These are phyloP conservation scores for Urocyon cinereoargenteus DNA, from an alignment of 2,797 vertebrate genomes.

Conservation along the genomic window DNA sequence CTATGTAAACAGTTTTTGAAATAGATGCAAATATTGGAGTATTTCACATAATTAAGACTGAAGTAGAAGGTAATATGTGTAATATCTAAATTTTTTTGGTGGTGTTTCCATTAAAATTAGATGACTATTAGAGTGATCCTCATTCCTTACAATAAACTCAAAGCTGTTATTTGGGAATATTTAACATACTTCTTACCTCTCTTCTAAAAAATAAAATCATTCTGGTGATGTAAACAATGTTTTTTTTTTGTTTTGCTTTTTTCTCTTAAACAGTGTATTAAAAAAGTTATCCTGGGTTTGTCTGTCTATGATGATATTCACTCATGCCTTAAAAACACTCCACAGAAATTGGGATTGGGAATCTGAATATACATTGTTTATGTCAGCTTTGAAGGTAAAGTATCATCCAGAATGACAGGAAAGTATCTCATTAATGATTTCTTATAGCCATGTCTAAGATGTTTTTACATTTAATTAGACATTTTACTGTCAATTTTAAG, in stretches of 20 bases:
- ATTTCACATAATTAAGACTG: neutral
- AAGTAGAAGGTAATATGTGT: neutral
- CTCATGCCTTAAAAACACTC: conserved; percentile 96
- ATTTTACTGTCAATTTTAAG: conserved; percentile 31
- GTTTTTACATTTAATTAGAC: conserved; percentile 30
- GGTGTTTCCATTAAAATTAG: neutral
- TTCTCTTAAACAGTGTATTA: conserved; percentile 88
- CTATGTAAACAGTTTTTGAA: conserved; percentile 38
- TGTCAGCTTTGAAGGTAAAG: conserved; percentile 97
- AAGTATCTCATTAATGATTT: conserved; percentile 6
- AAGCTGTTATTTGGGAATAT: neutral
- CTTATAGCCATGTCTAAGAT: neutral
- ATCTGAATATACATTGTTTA: conserved; percentile 98
- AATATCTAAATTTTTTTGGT: neutral
- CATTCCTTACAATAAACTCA: conserved; percentile 48
- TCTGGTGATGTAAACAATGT: conserved; percentile 20
- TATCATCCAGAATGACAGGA: conserved; percentile 73
- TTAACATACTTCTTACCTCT: conserved; percentile 54
- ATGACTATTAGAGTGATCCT: neutral
- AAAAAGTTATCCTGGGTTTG: conserved; percentile 96
- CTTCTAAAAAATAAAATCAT: conserved; percentile 13
- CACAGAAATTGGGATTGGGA: conserved; percentile 99
- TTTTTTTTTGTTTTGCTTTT: conserved; percentile 61
- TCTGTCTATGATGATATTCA: conserved; percentile 92
- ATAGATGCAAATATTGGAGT: neutral